A percentile compares a stretch with the other conserved stretches of the same genome.
Conservation (phyloP, 2,113 vertebrate species). For the Heterocephalus glaber region DNA sequence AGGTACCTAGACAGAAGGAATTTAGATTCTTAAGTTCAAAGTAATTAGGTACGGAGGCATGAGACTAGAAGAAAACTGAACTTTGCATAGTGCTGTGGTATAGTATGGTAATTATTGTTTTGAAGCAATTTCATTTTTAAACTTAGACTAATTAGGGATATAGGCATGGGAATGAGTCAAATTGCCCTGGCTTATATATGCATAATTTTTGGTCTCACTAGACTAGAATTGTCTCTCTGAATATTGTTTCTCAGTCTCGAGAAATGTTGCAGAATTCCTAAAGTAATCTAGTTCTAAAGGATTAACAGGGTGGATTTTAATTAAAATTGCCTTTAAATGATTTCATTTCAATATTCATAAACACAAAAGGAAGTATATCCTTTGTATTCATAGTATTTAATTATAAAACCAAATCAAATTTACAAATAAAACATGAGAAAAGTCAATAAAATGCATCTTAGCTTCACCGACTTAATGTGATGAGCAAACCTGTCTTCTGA, state of each 20-base stretch:
- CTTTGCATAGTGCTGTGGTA: not conserved
- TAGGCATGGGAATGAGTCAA: not conserved
- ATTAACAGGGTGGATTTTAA: constrained; percentile 3
- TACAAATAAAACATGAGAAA: not conserved
- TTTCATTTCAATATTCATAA: constrained; percentile 14
- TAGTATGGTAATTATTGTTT: not conserved
- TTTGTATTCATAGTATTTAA: constrained; percentile 16
- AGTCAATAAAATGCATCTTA: not conserved
- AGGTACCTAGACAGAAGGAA: not conserved
- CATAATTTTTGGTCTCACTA: not conserved
- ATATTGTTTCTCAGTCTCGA: not conserved
- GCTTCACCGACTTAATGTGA: not conserved
- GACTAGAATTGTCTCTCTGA: not conserved
- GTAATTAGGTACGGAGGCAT: not conserved
- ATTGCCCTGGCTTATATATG: not conserved
- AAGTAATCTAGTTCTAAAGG: not conserved
- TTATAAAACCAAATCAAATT: constrained; percentile 9
- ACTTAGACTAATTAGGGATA: not conserved
- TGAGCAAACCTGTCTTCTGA: not conserved
- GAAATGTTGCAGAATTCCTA: not conserved
- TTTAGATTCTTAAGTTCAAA: not conserved
- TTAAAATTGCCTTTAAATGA: constrained; percentile 1
- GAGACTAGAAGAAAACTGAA: not conserved
- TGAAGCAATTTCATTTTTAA: not conserved
- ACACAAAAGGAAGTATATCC: not conserved